phyloP scores from a whole-genome alignment of 2,797 vertebrate genomes.

The Toxotes lorentzi region DNA sequence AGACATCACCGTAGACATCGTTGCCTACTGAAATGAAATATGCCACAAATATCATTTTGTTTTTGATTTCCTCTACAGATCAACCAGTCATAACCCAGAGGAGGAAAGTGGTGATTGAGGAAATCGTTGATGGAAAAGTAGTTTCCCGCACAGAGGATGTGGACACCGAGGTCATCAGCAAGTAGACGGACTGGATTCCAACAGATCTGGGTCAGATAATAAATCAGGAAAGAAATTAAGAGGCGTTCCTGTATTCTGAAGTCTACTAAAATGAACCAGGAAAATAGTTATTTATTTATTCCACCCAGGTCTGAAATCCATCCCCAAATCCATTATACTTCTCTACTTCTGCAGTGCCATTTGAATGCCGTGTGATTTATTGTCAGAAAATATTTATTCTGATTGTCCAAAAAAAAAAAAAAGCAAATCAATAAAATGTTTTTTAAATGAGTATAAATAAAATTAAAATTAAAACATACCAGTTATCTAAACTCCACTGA shows the following conservation, averaged over 20 bases:
- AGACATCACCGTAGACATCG: background rate
- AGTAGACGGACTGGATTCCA: conserved; percentile 25
- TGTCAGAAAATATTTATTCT: conserved; percentile 32
- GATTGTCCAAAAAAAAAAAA: background rate
- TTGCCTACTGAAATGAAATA: background rate
- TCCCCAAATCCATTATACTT: background rate
- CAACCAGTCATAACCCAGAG: conserved; percentile 81
- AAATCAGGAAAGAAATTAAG: background rate
- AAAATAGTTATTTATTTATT: background rate
- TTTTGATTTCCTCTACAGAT: conserved; percentile 46
- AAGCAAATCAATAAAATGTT: background rate
- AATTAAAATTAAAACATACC: background rate
- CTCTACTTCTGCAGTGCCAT: background rate
- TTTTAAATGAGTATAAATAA: background rate
- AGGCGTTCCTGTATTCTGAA: background rate
- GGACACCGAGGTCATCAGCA: conserved; percentile 35
- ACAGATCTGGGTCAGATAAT: conserved; percentile 1
- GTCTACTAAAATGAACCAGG: background rate
- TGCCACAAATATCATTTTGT: background rate
- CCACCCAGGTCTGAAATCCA: background rate
- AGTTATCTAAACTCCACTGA: background rate
- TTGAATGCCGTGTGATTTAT: background rate
- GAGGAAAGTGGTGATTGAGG: conserved; percentile 89
- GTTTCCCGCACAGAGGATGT: conserved; percentile 82
- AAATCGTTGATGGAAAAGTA: conserved; percentile 90